Conservation (phyloP, 1,140 invertebrate species). For the Trachymyrmex cornetzi region DNA sequence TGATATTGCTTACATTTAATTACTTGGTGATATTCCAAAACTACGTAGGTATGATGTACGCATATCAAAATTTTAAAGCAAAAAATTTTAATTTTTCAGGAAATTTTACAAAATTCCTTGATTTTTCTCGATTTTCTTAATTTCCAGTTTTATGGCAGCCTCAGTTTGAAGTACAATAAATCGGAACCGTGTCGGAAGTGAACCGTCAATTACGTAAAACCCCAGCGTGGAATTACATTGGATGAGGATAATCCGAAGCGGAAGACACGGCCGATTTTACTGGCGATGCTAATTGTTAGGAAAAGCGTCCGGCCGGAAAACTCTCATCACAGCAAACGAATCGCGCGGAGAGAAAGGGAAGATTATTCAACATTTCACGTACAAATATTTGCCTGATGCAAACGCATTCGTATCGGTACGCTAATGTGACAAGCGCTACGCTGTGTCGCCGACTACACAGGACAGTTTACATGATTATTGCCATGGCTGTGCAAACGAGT, state of each 20-base stretch:
- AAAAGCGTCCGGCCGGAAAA: neutral
- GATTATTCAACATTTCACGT: slow-evolving; percentile 30
- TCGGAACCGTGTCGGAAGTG: slow-evolving; percentile 3
- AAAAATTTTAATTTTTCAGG: too few relatives aligned
- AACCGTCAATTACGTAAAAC: slow-evolving; percentile 9
- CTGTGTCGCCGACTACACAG: neutral
- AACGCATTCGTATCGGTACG: slow-evolving; percentile 65
- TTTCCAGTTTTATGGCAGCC: too few relatives aligned
- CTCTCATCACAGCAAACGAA: neutral
- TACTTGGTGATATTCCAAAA: too few relatives aligned
- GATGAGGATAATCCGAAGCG: slow-evolving; percentile 36
- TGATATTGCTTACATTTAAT: too few relatives aligned
- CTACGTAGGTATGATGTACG: too few relatives aligned
- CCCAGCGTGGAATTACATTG: neutral
- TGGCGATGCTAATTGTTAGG: slow-evolving; percentile 23
- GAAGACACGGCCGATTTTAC: slow-evolving; percentile 13
- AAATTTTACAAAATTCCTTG: too few relatives aligned
- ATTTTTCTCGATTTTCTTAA: too few relatives aligned
- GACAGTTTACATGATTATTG: slow-evolving; percentile 44
- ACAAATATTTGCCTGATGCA: slow-evolving; percentile 66
- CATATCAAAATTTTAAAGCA: too few relatives aligned
- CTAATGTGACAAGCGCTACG: slow-evolving; percentile 59
- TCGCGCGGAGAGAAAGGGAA: neutral
- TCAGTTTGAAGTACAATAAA: neutral
- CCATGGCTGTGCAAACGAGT: slow-evolving; percentile 13